Evolutionary conservation across 2,797 vertebrate species (phyloP), one percentile per base, ranked within the genome.

Genomic region (Amniataba percoides): DNA sequence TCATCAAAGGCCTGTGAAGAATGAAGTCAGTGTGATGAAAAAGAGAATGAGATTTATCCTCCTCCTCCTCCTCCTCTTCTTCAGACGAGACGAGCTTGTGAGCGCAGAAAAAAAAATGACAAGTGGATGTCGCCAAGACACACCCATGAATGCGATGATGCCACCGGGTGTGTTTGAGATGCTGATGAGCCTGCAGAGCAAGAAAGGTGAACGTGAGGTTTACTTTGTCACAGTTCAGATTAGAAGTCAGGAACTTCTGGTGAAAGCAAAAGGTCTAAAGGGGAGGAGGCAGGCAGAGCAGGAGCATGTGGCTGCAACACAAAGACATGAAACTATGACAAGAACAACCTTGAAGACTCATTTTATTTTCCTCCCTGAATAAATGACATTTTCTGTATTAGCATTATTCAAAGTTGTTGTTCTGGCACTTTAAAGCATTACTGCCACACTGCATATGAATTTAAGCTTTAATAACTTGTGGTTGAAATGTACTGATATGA

Each of bases 21-120:
- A 92, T 89, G 88, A 88, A 89, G 88, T 85, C 75, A 69, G 84
- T 53, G 77, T 91, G 89, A 93, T 93, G 90, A 93, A 92, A 92
- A 93, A 85, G 66, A 78, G 78, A 79, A 79, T 62, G 57, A 87
- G 89, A 93, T 93, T 92, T 87, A 92, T 92, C 78, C 68, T 64
- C 73, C 39, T 39, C 63, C 27, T 71, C 55, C 67, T 67, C 66
- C n/a, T 49, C 62, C 19, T 71, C 72, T 52, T 61, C 60, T 16
- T 57, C 60, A 39, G 61, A 2, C 2, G 7, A 66, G 71, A 88
- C 13, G 51, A 77, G 78, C 66, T 82, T 3, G 16, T 52, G 65
- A 57, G 68, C 43, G 15, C 68, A 62, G 67, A 9, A 63, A 78
- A 31, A 89, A 81, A 89, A 80, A 90, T 81, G 79, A 84, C 73